phyloP scores from a whole-genome alignment of 2,888 invertebrate species.

The Sminthurinus aureus region DNA sequence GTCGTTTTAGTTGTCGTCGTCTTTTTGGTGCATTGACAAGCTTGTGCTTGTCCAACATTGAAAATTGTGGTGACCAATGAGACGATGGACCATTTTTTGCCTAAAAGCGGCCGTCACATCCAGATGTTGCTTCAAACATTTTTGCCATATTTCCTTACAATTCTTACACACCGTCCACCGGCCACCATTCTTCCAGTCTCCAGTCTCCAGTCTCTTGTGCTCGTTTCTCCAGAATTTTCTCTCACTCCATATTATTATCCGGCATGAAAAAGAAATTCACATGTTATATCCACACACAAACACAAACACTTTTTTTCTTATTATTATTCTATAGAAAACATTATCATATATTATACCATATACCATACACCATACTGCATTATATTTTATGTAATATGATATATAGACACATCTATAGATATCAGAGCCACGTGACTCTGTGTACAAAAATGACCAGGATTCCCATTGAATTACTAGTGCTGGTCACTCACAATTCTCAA shows the following conservation, averaged over 20 bases:
- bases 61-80: constrained; percentile 54
- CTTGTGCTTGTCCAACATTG: constrained; percentile 42
- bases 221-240: neutral
- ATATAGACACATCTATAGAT: too few relatives aligned
- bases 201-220: neutral
- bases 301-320: neutral
- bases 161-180: constrained; percentile 24
- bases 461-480: too few relatives aligned
- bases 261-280: neutral
- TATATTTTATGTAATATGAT: too few relatives aligned
- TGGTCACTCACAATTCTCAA: too few relatives aligned
- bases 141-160: constrained; percentile 41
- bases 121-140: constrained; percentile 58
- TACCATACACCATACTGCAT: too few relatives aligned
- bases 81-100: constrained; percentile 51
- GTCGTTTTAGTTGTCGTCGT: too few relatives aligned
- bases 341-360: too few relatives aligned
- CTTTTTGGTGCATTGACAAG: constrained; percentile 44
- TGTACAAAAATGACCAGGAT: too few relatives aligned
- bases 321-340: too few relatives aligned
- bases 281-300: neutral
- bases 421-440: too few relatives aligned
- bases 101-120: constrained; percentile 58
- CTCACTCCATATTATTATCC: constrained; percentile 18
- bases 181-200: neutral